Evolutionary conservation across 2,797 vertebrate species (phyloP), one percentile per base, ranked within the genome.

Genomic region (Adrianichthys oophorus): DNA sequence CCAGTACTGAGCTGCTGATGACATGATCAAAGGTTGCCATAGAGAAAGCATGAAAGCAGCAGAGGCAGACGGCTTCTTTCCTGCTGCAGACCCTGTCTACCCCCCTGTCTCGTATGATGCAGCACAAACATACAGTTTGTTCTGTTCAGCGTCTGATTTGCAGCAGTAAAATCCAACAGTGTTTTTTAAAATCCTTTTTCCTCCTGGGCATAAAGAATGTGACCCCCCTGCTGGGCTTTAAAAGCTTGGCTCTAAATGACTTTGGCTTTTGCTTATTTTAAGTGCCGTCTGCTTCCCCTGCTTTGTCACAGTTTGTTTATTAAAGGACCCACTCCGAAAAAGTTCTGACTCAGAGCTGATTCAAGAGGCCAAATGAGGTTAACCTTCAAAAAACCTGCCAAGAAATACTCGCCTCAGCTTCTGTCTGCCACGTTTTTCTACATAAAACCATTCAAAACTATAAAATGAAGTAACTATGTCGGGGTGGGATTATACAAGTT

Each of bases 1-100:
- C 69, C 43, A 37, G 1, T n/a, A 52, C 50, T 12, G 49, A 52
- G 65, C 65, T 15, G 65, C 58, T 64, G 67, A 75, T 74, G 42
- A 8, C 44, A 7, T 19, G 59, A 86, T 90, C 85, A 89, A 85
- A 89, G 83, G 88, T 87, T 83, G 69, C 67, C 70, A 85, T 48
- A 50, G 45, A 56, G 65, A 70, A 68, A 80, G 83, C 70, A 76
- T 81, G 70, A 89, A 82, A 86, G 77, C 62, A 2, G 4, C n/a
- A 41, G 44, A 46, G 26, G 3, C 46, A 43, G 1, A 47, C 48
- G 5, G 70, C 21, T 62, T 56, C 62, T 67, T 56, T 43, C 44
- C 4, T 60, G 50, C 56, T 42, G 37, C 32, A 1, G 56, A 64
- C 40, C 59, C 58, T 12, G 32, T 37, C 32, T 7, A 21, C 48